These are phyloP conservation scores for Nyctibius grandis DNA, from an alignment of 2,797 vertebrate species.

Conservation along the genomic window DNA sequence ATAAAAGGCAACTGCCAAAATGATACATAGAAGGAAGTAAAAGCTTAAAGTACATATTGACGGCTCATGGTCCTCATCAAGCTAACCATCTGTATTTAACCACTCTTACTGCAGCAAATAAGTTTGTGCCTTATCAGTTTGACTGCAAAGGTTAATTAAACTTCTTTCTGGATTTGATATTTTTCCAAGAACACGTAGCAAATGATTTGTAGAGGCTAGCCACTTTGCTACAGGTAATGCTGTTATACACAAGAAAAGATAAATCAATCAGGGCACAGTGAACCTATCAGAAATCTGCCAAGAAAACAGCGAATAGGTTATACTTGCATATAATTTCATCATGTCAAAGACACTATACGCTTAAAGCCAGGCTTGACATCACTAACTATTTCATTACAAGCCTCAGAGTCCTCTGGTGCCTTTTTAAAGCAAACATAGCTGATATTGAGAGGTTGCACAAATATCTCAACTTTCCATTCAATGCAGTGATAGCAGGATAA, in stretches of 20 bases:
- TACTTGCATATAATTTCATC: not conserved
- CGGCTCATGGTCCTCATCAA: not conserved
- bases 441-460: not conserved
- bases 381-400: not conserved
- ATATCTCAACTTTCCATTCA: not conserved
- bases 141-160: not conserved
- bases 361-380: not conserved
- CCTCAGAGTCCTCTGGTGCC: not conserved
- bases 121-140: constrained; percentile 45
- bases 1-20: not conserved
- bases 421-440: not conserved
- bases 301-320: not conserved
- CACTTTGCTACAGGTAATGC: not conserved
- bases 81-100: not conserved
- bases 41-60: not conserved
- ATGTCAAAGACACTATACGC: not conserved
- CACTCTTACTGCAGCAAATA: not conserved
- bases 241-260: not conserved
- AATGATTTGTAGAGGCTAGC: not conserved
- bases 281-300: not conserved
- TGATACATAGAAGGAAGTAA: not conserved
- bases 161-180: constrained; percentile 4
- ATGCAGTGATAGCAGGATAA: not conserved
- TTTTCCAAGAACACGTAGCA: constrained; percentile 24
- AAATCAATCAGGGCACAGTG: not conserved